Conservation (phyloP, 2,113 vertebrate species). For the Carassius carassius region DNA sequence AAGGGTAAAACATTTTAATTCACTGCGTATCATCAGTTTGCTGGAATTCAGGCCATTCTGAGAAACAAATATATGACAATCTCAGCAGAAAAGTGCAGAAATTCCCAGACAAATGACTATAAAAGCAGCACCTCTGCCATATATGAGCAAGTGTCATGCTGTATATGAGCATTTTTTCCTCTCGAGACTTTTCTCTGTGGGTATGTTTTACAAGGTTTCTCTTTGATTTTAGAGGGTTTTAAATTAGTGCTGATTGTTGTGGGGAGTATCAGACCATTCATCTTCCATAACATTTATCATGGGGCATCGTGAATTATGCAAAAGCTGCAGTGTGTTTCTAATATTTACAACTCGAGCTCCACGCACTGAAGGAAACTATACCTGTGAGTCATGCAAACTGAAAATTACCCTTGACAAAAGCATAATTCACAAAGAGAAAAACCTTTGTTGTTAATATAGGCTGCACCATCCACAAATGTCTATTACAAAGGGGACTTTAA, state of each 20-base stretch:
- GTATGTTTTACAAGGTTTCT: slow-evolving; percentile 9
- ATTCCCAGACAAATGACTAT: neutral
- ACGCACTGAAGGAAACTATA: slow-evolving; percentile 31
- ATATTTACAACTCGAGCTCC: slow-evolving; percentile 43
- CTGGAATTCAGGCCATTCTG: slow-evolving; percentile 32
- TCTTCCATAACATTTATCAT: slow-evolving; percentile 38
- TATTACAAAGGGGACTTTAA: neutral
- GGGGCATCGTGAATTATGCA: slow-evolving; percentile 42
- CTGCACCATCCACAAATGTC: neutral
- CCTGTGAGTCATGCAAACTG: slow-evolving; percentile 46
- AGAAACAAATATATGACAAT: neutral
- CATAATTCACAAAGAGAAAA: neutral
- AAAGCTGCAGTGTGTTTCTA: slow-evolving; percentile 39
- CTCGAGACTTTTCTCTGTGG: neutral
- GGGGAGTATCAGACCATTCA: slow-evolving; percentile 32
- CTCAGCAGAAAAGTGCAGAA: neutral
- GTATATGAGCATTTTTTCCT: no score
- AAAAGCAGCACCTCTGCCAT: neutral
- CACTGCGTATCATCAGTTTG: slow-evolving; percentile 67
- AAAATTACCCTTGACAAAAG: slow-evolving; percentile 32
- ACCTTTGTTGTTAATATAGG: neutral
- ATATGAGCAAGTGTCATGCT: neutral
- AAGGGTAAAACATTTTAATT: slow-evolving; percentile 65
- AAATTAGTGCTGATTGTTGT: slow-evolving; percentile 39
- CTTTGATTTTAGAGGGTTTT: slow-evolving; percentile 25